Conservation (phyloP, 1,140 invertebrate species). For the Drosophila burlai region DNA sequence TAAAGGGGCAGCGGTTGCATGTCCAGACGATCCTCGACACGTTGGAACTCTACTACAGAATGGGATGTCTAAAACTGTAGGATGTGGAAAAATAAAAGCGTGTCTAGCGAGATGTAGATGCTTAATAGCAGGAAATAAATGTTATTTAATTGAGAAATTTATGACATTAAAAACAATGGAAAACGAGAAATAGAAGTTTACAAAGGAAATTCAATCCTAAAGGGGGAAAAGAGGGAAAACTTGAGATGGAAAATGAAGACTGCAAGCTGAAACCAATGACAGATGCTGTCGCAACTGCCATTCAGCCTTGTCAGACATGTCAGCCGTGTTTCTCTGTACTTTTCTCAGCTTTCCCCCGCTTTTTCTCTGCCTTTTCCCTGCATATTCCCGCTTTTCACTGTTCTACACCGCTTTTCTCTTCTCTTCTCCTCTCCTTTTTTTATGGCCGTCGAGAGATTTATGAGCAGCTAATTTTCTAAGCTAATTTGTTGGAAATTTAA, state of each 20-base stretch:
- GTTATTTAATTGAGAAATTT: not conserved
- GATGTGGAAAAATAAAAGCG: not conserved
- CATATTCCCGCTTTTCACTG: too few relatives aligned
- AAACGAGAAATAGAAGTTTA: not conserved
- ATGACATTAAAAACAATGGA: not conserved
- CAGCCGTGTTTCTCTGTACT: conserved; percentile 2
- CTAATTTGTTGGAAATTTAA: conserved; percentile 72
- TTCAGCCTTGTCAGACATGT: conserved; percentile 9
- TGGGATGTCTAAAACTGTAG: not conserved
- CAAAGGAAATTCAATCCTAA: not conserved
- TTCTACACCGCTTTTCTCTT: not conserved
- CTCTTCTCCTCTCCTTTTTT: conserved; percentile 18
- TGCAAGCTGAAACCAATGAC: conserved; percentile 29
- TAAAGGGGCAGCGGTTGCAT: not conserved
- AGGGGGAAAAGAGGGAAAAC: not conserved
- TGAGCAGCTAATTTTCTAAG: conserved; percentile 74
- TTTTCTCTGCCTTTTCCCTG: not conserved
- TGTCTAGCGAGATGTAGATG: too few relatives aligned
- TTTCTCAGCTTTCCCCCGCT: not conserved
- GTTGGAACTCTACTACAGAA: not conserved
- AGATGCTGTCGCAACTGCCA: conserved; percentile 47
- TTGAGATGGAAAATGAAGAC: not conserved
- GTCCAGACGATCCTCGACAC: not conserved
- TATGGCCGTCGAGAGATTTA: conserved; percentile 64
- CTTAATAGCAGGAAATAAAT: not conserved